These are phyloP conservation scores for Cinclus cinclus DNA, from an alignment of 2,113 vertebrate species.

Conservation along the genomic window DNA sequence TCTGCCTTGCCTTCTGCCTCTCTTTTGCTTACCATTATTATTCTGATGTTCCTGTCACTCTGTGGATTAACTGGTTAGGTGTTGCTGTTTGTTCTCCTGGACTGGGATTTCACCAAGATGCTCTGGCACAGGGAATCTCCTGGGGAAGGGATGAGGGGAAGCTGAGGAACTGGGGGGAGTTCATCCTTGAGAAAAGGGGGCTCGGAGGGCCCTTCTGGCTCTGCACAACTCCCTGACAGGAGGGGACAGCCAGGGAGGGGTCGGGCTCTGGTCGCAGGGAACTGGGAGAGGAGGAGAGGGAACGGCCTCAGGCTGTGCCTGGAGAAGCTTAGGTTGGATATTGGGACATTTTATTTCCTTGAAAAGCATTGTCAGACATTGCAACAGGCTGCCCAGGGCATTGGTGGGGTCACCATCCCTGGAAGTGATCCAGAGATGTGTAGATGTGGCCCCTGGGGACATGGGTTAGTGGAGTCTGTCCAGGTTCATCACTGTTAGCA, in stretches of 20 bases:
- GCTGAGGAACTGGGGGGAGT: not conserved
- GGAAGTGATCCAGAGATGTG: not conserved
- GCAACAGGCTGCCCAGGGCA: not conserved
- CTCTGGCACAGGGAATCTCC: not conserved
- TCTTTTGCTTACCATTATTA: not conserved
- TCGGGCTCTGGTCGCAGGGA: not conserved
- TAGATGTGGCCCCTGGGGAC: not conserved
- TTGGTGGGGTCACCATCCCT: not conserved
- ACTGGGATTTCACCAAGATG: not conserved
- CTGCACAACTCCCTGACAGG: not conserved
- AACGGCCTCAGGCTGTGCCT: rapidly evolving
- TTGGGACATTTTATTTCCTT: not conserved
- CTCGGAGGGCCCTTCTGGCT: not conserved
- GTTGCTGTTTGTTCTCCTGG: not conserved
- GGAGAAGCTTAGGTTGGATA: rapidly evolving
- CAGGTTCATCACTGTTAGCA: not conserved
- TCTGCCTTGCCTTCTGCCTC: not conserved
- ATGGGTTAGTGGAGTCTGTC: not conserved
- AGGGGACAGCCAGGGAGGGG: not conserved
- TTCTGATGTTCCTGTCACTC: not conserved
- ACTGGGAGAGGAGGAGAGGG: not conserved
- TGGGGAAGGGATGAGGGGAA: not conserved
- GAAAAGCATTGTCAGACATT: not conserved
- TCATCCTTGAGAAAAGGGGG: not conserved
- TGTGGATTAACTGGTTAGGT: not conserved